These are phyloP conservation scores for Chaunax sp. DNA, from an alignment of 2,797 vertebrate genomes.

Conservation along the genomic window DNA sequence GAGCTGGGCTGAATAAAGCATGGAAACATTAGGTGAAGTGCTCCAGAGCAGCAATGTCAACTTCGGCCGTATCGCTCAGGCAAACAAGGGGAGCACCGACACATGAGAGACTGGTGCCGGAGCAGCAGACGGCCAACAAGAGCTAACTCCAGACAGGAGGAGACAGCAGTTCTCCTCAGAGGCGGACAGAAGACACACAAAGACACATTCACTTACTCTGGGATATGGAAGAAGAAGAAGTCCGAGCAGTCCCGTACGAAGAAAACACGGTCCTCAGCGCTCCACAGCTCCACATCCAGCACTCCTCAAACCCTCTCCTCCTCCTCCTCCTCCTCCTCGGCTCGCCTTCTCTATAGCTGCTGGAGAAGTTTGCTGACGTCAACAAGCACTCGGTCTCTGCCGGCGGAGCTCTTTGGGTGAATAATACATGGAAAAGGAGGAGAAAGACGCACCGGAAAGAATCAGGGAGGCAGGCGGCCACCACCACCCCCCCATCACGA, in stretches of 20 bases:
- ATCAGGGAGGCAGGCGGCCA: conserved; percentile 22
- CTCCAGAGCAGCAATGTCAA: not conserved
- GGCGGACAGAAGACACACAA: no score
- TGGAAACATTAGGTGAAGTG: fast-evolving
- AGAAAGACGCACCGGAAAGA: conserved; percentile 44
- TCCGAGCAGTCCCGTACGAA: conserved; percentile 47
- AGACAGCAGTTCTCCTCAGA: not conserved
- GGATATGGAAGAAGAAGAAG: conserved; percentile 35
- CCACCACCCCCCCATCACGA: conserved; percentile 1
- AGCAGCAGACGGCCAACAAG: not conserved
- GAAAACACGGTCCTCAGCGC: conserved; percentile 38
- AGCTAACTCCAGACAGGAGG: not conserved
- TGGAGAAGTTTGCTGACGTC: conserved; percentile 74
- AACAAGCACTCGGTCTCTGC: conserved; percentile 42
- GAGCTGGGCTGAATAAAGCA: not conserved
- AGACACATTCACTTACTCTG: conserved; percentile 36
- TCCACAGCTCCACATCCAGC: conserved; percentile 62
- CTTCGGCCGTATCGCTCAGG: not conserved
- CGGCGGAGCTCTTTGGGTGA: conserved; percentile 54
- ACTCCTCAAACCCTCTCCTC: conserved; percentile 34
- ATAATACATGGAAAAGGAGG: conserved; percentile 64
- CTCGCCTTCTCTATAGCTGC: conserved; percentile 56
- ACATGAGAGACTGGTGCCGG: no score
- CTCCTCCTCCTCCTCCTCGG: conserved; percentile 43
- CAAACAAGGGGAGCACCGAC: not conserved